Evolutionary conservation across 1,140 invertebrate species (phyloP), one percentile per base, ranked within the genome.

Genomic region (Cotesia chilonis): DNA sequence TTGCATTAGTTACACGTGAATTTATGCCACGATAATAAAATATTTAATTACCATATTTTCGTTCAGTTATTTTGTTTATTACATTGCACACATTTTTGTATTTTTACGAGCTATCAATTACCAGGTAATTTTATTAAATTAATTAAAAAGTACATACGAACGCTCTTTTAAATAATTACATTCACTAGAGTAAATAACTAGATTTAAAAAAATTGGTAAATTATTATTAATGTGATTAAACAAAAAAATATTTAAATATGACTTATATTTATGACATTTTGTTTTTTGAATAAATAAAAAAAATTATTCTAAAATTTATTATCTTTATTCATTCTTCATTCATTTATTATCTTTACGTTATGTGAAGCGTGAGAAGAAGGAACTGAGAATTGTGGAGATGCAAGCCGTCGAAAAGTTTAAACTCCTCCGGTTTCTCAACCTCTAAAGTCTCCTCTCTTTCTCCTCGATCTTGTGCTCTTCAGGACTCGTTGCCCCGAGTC

Each of bases 391-490:
- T 73, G 72, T 75, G 72, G 74, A 75, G 73, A 74, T 74, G 71
- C 75, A 75, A 77, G 75, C 72, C 74, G 80, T 75, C 80, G 80
- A 80, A 83, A 84, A 83, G 81, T 84, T 79, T 20, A 70, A 83
- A 84, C 82, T 84, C 28, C 28, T 28, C 54, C 54, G 54, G 10
- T 20, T 20, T 14, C 17, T 57, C 12, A 17, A 57, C 54, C 54
- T 14, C n/a, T 57, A 14, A 57, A 57, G n/a, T 20, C 54, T 5
- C 5, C 54, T 12, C n/a, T 47, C 17, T 28, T 36, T 12, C 17
- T 64, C 65, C 63, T 65, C 64, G 20, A 20, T 35, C 70, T 70
- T 75, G 71, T 74, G 74, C 70, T 77, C 75, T 28, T 78, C 77
- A 75, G 75, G 75, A 72, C 76, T 72, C 78, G 77, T 7, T 20